These are phyloP conservation scores for Iguana delicatissima DNA, from an alignment of 2,797 vertebrate species.

Conservation along the genomic window DNA sequence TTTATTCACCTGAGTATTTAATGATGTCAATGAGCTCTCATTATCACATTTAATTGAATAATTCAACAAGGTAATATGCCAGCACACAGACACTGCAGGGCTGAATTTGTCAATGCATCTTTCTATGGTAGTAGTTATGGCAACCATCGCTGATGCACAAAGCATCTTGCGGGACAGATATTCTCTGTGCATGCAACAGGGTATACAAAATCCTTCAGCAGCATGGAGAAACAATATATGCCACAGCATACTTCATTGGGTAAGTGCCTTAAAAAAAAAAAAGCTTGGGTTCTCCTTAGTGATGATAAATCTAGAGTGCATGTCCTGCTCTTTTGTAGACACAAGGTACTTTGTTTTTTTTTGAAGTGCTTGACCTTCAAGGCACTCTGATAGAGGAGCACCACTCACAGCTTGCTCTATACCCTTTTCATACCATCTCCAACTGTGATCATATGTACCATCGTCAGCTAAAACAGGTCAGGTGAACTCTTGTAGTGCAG, in stretches of 20 bases:
- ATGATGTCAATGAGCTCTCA: conserved; percentile 70
- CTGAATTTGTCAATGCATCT: conserved; percentile 66
- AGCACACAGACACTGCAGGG: conserved; percentile 62
- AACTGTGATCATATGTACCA: conserved; percentile 36
- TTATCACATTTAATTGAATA: conserved; percentile 78
- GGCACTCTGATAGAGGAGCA: conserved; percentile 50
- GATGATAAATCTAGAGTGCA: conserved; percentile 43
- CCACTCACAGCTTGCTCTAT: conserved; percentile 30
- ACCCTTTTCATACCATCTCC: neutral
- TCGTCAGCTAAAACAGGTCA: conserved; percentile 40
- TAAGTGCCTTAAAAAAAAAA: conserved; percentile 20
- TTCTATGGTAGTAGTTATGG: conserved; percentile 65
- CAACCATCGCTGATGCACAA: conserved; percentile 49
- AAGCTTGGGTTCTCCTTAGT: neutral
- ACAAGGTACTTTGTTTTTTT: conserved; percentile 21
- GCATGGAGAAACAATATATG: conserved; percentile 58
- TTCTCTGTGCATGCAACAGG: conserved; percentile 37
- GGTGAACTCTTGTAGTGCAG: conserved; percentile 42
- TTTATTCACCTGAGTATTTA: conserved; percentile 78
- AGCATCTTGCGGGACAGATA: conserved; percentile 71
- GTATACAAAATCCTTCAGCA: conserved; percentile 51
- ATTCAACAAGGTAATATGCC: conserved; percentile 75
- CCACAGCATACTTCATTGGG: conserved; percentile 43
- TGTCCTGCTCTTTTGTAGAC: conserved; percentile 54
- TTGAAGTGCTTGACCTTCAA: conserved; percentile 43